These are phyloP conservation scores for Lasioglossum oenotherae DNA, from an alignment of 2,888 invertebrate species.

Conservation along the genomic window DNA sequence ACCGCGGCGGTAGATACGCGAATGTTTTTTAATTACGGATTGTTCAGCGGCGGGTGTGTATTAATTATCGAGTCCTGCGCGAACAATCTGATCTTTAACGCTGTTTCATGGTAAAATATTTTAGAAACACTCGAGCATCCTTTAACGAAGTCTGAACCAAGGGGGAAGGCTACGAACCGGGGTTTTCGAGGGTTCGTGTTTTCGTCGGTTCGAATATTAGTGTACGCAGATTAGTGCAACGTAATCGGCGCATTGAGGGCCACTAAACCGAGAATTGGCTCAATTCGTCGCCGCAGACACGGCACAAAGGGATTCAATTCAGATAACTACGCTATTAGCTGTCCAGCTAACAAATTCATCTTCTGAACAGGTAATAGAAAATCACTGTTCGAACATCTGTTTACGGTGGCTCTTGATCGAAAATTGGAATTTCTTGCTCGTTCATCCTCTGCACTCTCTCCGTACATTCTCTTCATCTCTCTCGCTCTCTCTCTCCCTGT, in stretches of 20 bases:
- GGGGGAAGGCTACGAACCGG: not conserved
- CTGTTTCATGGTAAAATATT: not conserved
- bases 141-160: not conserved
- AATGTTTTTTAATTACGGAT: not conserved
- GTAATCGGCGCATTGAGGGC: not conserved
- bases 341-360: not conserved
- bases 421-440: constrained; percentile 4
- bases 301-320: not conserved
- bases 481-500: not conserved
- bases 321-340: not conserved
- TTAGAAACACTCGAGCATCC: not conserved
- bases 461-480: not conserved
- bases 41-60: not conserved
- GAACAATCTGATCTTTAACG: not conserved
- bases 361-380: not conserved
- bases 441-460: not conserved
- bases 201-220: not conserved
- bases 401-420: not conserved
- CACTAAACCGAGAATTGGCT: constrained; percentile 14
- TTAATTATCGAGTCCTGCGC: not conserved
- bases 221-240: not conserved
- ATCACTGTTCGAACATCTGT: not conserved
- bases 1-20: not conserved
- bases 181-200: not conserved
- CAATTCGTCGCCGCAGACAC: not conserved